These are phyloP conservation scores for Corythaixoides concolor DNA, from an alignment of 2,113 vertebrate genomes.

Conservation along the genomic window DNA sequence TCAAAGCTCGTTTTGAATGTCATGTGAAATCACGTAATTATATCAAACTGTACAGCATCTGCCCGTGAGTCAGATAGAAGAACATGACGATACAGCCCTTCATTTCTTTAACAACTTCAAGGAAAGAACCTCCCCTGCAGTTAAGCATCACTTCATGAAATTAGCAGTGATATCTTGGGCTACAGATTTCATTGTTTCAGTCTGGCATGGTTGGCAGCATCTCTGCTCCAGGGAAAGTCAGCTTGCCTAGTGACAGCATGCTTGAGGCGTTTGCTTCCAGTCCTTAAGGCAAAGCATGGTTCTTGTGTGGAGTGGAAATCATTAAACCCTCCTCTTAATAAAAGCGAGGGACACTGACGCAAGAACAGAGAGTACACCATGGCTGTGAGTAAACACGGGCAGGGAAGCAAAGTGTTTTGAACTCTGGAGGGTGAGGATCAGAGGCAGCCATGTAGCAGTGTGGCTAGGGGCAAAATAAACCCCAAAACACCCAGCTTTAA, in stretches of 20 bases:
- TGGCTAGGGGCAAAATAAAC: background rate
- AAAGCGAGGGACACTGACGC: background rate
- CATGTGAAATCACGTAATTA: conserved; percentile 34
- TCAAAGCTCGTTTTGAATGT: conserved; percentile 33
- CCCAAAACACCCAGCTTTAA: background rate
- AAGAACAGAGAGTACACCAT: background rate
- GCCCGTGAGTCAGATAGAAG: conserved; percentile 39
- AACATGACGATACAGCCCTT: conserved; percentile 44
- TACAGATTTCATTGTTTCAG: conserved; percentile 16
- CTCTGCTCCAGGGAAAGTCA: background rate
- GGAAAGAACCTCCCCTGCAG: conserved; percentile 54
- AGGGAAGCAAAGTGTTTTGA: background rate
- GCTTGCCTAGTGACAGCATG: background rate
- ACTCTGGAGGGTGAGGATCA: background rate
- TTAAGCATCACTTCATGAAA: conserved; percentile 42
- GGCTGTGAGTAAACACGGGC: background rate
- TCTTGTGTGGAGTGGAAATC: background rate
- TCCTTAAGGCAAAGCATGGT: background rate
- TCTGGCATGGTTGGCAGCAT: background rate
- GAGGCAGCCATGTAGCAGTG: background rate
- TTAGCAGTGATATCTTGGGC: background rate
- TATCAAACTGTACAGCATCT: conserved; percentile 48
- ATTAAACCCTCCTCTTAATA: background rate
- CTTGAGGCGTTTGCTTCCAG: background rate
- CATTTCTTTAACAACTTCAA: conserved; percentile 2